Base-by-base conservation (phyloP, 1,140 invertebrate genomes). In the Bombus soroeensis region DNA sequence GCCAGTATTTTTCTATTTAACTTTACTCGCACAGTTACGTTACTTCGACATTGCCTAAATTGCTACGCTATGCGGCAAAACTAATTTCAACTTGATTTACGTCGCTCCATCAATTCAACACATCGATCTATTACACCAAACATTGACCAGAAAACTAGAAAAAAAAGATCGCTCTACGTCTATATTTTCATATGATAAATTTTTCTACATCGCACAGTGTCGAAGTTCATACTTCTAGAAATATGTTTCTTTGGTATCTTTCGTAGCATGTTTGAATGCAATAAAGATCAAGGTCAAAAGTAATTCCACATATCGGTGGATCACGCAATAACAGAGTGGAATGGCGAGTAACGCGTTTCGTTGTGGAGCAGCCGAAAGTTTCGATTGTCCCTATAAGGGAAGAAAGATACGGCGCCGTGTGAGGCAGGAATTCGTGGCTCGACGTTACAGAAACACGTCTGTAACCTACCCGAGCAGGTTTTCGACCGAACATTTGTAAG, bases 371-470 rank as follows among this genome's bases (percentile, higher is more conserved):
- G 34, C 34, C 22, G 47, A 83, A 88, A 86, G 70, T 88, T 81
- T 82, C 80, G 88, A 89, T 89, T 82, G 84, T 87, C 83, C 72
- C 34, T 85, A n/a, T n/a, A 71, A 73, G 75, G 68, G 84, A 79
- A 76, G 73, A 74, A 47, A 79, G 59, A 87, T 64, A 72, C 34
- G 59, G 47, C 86, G 81, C 86, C 78, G 79, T 82, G 89, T 90
- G 89, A 90, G 89, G 89, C 89, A 89, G 83, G 89, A 91, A 91
- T 91, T 91, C 83, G 89, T 87, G 89, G 78, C 28, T 86, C 79
- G 84, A 90, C 89, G 87, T 91, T 91, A 90, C 83, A 90, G 90
- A 91, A 89, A 91, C 87, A 91, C 89, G 89, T 87, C 87, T 91
- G 87, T 91, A 91, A 91, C 81, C 89, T 87, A 91, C 77, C 90